Evolutionary conservation across 2,113 vertebrate genomes (phyloP), one percentile per base, ranked within the genome.

Genomic region (Tapirus terrestris): DNA sequence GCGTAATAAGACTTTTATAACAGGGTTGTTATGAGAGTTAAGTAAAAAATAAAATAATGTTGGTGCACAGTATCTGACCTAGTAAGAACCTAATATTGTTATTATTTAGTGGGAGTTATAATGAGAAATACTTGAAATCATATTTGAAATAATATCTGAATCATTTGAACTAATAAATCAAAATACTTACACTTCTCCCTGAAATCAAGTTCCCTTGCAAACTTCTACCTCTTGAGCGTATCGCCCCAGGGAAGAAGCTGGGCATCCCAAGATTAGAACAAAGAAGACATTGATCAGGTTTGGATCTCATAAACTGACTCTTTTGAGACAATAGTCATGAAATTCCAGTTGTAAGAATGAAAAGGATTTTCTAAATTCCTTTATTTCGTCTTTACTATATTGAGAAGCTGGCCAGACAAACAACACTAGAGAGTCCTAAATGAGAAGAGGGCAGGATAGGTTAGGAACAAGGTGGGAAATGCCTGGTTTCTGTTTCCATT

Each of bases 361-460:
- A 96, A 96, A 88, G 39, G 65, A 96, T 95, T 95, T 94, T 88
- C 53, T 88, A 67, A 97, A 94, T 92, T 97, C 63, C 21, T 96
- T 88, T 73, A 68, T 88, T 94, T 97, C n/a, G 72, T 89, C 60
- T 82, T 96, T 60, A 96, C 83, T 31, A 51, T n/a, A 45, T 58
- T 56, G 79, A 96, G 89, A 86, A 96, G 18, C 61, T 67, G 18
- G 48, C 8, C 11, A 70, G 80, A 75, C 61, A 82, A 91, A 81
- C 45, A 96, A 45, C 45, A 56, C 39, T 17, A 7, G n/a, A 68
- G 58, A 73, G 36, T 29, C 36, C 53, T 80, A 79, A 73, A 39
- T 5, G 53, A 60, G 36, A 77, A 61, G 58, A 6, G 29, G 48
- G 25, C 25, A 58, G 60, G 23, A 20, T 48, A 16, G 33, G 17